Evolutionary conservation across 1,140 invertebrate species (phyloP), one percentile per base, ranked within the genome.

Genomic region (Lepeophtheirus salmonis): DNA sequence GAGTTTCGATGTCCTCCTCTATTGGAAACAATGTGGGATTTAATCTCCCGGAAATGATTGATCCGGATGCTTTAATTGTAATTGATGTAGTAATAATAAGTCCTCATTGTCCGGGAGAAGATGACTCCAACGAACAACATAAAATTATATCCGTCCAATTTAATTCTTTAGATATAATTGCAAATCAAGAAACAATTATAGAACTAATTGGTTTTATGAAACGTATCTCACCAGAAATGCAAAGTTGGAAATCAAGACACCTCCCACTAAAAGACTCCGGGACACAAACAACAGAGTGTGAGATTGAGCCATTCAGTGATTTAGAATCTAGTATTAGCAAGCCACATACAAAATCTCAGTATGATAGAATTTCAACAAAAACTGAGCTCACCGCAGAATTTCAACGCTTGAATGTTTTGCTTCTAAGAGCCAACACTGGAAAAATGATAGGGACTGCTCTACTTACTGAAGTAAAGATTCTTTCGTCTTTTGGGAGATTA

Each of bases 121-220:
- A 69, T 57, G 68, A 68, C 30, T 63, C 65, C 23, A 70, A 74
- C 0, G 83, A 86, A 67, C 76, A 78, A 53, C 68, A 86, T 18
- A 78, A 83, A 61, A 80, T 88, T 41, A 82, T 84, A 0, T 87
- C 84, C 67, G 83, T 96, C 64, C 80, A 89, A 58, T 95, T 94
- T 65, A 96, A 94, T 67, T 92, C 86, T 71, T 74, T 96, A 56
- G 89, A 95, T 70, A 84, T 96, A 30, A 92, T 94, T 65, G 90
- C 89, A 0, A 95, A 95, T 73, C 89, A 92, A 70, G 88, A 91
- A 70, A 96, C 91, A 0, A 84, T 95, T 65, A 83, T 94, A 1
- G 90, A 96, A 70, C 70, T 96, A 24, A 77, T 92, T 51, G 84
- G 85, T 20, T 95, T 96, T 68, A 77, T 81, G 0, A 83, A 82